Evolutionary conservation across 2,888 invertebrate species (phyloP), one percentile per base, ranked within the genome.

Genomic region (Congeria kusceri): DNA sequence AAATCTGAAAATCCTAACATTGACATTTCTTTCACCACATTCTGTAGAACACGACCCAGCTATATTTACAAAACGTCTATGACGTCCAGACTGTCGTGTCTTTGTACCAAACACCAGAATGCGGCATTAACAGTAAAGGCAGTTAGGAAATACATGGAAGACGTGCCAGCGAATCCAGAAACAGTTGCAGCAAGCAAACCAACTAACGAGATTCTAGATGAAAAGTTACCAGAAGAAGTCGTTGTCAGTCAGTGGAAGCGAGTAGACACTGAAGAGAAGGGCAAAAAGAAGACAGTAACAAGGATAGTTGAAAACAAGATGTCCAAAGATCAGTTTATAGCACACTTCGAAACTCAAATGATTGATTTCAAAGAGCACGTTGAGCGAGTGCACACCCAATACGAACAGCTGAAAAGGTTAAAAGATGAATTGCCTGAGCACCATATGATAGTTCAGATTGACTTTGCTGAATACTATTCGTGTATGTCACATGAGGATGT

Each of bases 391-490:
- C n/a, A n/a, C n/a, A n/a, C n/a, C n/a, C n/a, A n/a, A n/a, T n/a
- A n/a, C n/a, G n/a, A n/a, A n/a, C n/a, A n/a, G n/a, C n/a, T n/a
- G n/a, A n/a, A n/a, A n/a, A n/a, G n/a, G n/a, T n/a, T n/a, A n/a
- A n/a, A n/a, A n/a, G n/a, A n/a, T n/a, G n/a, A n/a, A n/a, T n/a
- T n/a, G n/a, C n/a, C n/a, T n/a, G n/a, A n/a, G n/a, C n/a, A 23
- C 23, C 18, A 68, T 25, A 46, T 58, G 13, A 44, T 59, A 27
- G 47, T 67, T 5, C 72, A 74, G 23, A 53, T 67, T 32, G 74
- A 74, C 29, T 74, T 74, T 25, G 67, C 67, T 11, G 80, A 77
- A 58, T 81, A 83, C 49, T 83, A 65, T 29, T 49, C 64, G 23
- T 83, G 80, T 32, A 1, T 28, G 13, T 58, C 56, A 0, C 18